phyloP scores from a whole-genome alignment of 2,113 vertebrate genomes.

The Mus spicilegus region DNA sequence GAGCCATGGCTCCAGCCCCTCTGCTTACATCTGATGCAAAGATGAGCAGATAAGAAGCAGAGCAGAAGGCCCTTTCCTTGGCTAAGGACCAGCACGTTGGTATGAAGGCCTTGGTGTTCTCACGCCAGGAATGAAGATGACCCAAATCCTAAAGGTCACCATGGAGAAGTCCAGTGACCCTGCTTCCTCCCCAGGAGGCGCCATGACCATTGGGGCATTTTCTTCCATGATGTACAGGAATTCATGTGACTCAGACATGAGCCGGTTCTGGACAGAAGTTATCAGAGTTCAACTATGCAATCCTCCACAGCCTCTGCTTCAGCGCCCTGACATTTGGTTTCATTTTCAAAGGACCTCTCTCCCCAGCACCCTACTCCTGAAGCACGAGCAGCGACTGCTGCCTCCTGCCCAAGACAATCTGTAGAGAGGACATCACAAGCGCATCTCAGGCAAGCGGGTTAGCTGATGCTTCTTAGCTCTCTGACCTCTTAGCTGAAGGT shows the following conservation, averaged over 20 bases:
- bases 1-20: background rate
- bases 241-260: background rate
- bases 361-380: background rate
- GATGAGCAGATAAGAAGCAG: background rate
- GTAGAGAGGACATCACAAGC: background rate
- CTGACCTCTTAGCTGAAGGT: background rate
- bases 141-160: background rate
- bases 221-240: background rate
- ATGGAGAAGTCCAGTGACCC: background rate
- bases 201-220: background rate
- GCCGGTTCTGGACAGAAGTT: background rate
- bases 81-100: background rate
- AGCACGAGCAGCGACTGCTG: background rate
- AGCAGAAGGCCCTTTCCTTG: rapidly evolving
- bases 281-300: background rate
- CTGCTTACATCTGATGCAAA: background rate
- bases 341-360: background rate
- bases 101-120: background rate
- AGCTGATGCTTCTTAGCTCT: background rate
- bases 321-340: background rate
- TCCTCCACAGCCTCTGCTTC: background rate
- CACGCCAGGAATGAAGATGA: background rate
- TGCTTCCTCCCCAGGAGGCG: background rate
- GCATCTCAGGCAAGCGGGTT: background rate
- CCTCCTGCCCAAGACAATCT: background rate